Percentiles rank a stretch among this genome's conserved stretches.
Evolutionary conservation across 2,797 vertebrate species (phyloP).

Genomic region (Bovichtus diacanthus): DNA sequence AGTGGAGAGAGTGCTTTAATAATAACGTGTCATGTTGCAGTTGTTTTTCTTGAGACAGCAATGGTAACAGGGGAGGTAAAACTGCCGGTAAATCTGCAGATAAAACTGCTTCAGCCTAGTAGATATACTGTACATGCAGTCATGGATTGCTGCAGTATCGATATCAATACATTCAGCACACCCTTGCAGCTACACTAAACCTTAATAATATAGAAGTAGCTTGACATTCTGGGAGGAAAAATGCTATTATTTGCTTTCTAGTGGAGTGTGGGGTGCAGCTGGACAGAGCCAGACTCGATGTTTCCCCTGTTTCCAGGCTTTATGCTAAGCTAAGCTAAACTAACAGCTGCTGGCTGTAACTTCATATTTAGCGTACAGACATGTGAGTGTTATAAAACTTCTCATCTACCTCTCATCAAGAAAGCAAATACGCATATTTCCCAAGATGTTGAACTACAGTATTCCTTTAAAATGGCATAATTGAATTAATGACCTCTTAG

Average conservation of each 20-base stretch:
- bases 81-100: constrained; percentile 14
- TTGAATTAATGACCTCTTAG: neutral
- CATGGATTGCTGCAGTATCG: neutral
- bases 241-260: neutral
- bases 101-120: constrained; percentile 22
- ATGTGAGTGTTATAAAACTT: no score
- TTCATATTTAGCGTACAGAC: neutral
- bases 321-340: neutral
- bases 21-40: constrained; percentile 35
- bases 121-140: neutral
- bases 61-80: constrained; percentile 6
- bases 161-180: neutral
- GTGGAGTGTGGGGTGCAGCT: neutral
- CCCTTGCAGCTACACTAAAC: neutral
- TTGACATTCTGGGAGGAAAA: neutral
- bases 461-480: neutral
- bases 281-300: neutral
- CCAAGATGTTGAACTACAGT: no score
- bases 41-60: constrained; percentile 18
- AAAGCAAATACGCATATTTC: no score
- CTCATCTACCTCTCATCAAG: neutral
- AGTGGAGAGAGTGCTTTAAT: constrained; percentile 41
- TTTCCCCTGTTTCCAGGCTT: neutral
- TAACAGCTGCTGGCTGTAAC: neutral
- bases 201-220: neutral